phyloP scores from a whole-genome alignment of 2,888 invertebrate species.

The Xylophagus ater region DNA sequence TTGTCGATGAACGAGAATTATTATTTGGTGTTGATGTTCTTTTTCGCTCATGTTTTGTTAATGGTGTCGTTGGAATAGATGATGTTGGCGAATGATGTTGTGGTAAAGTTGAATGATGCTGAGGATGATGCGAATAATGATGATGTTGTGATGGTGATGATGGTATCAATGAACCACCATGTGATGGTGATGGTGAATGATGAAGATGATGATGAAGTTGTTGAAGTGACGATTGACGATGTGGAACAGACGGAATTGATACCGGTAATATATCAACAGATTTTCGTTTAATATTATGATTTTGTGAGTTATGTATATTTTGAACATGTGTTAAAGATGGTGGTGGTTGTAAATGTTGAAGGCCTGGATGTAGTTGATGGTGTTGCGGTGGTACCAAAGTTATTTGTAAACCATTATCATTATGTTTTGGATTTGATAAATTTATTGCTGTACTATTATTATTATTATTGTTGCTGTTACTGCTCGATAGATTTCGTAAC shows the following conservation, averaged over 20 bases:
- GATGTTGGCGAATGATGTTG: conserved; percentile 2
- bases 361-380: neutral
- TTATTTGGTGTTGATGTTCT: neutral
- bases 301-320: conserved; percentile 19
- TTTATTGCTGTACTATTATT: conserved; percentile 11
- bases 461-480: neutral
- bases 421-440: conserved; percentile 12
- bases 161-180: no score
- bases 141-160: no score
- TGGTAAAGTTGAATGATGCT: neutral
- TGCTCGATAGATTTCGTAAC: no score
- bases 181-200: no score
- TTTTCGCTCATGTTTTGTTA: no score
- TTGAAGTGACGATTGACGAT: neutral
- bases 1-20: neutral
- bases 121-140: neutral
- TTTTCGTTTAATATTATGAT: conserved; percentile 19
- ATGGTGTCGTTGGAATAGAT: neutral
- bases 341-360: neutral
- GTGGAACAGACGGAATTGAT: conserved; percentile 4
- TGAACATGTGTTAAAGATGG: conserved; percentile 15
- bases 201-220: neutral
- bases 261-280: conserved; percentile 14
- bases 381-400: conserved; percentile 17
- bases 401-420: conserved; percentile 17